phyloP scores from a whole-genome alignment of 2,888 invertebrate species.

The Macaria notata region DNA sequence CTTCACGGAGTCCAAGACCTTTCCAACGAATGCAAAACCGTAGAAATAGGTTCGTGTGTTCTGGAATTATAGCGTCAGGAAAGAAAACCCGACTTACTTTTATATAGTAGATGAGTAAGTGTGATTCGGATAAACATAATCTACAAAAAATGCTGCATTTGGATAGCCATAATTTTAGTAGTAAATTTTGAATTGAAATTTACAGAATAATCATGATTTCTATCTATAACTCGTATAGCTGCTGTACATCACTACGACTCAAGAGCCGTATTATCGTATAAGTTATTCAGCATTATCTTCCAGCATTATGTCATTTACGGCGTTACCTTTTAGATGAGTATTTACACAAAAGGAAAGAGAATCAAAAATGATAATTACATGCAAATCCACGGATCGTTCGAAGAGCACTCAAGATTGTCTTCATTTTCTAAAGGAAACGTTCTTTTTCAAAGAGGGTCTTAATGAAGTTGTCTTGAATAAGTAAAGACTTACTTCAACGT shows the following conservation, averaged over 20 bases:
- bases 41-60: too few species aligned
- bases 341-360: slow-evolving; percentile 81
- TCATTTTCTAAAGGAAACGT: slow-evolving; percentile 50
- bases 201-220: too few species aligned
- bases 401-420: slow-evolving; percentile 52
- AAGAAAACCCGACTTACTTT: too few species aligned
- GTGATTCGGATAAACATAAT: too few species aligned
- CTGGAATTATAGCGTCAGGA: too few species aligned
- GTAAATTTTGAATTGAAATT: too few species aligned
- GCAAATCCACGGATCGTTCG: slow-evolving; percentile 75
- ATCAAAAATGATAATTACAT: slow-evolving; percentile 83
- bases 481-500: slow-evolving; percentile 30
- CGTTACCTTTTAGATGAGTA: slow-evolving; percentile 75
- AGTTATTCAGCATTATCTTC: slow-evolving; percentile 79
- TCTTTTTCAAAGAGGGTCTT: slow-evolving; percentile 36
- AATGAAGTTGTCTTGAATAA: slow-evolving; percentile 40
- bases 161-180: too few species aligned
- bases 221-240: not conserved
- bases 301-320: slow-evolving; percentile 80
- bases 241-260: slow-evolving; percentile 40
- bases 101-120: too few species aligned
- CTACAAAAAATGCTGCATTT: too few species aligned
- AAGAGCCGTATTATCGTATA: slow-evolving; percentile 71
- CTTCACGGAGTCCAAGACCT: too few species aligned
- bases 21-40: too few species aligned